Conservation (phyloP, 2,888 invertebrate species). For the Apotomis betuletana region DNA sequence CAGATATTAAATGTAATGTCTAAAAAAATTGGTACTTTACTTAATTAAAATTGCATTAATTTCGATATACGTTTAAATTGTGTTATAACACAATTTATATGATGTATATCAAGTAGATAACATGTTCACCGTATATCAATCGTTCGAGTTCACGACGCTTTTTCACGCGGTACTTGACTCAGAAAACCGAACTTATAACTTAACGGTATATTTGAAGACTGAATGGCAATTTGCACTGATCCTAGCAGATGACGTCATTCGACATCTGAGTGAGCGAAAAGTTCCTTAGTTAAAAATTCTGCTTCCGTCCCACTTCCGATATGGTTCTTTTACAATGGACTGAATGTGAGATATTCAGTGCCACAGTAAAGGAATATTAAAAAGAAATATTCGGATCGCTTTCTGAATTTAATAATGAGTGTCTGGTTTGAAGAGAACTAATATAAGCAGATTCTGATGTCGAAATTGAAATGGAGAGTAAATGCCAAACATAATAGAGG, state of each 20-base stretch:
- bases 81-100: too few relatives aligned
- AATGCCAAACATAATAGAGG: too few relatives aligned
- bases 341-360: conserved; percentile 37
- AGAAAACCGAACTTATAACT: too few relatives aligned
- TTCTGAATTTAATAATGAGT: conserved; percentile 35
- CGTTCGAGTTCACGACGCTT: too few relatives aligned
- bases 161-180: too few relatives aligned
- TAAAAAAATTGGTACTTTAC: too few relatives aligned
- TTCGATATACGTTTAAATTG: too few relatives aligned
- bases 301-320: conserved; percentile 3
- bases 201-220: too few relatives aligned
- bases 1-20: too few relatives aligned
- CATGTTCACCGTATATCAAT: too few relatives aligned
- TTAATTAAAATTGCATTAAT: too few relatives aligned
- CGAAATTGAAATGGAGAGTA: not conserved
- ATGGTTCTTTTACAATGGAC: conserved; percentile 27
- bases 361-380: conserved; percentile 33
- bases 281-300: conserved; percentile 31
- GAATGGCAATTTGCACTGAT: conserved; percentile 1
- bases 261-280: conserved; percentile 8
- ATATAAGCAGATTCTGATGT: not conserved
- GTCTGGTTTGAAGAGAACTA: conserved; percentile 10
- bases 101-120: too few relatives aligned
- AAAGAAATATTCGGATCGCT: conserved; percentile 25
- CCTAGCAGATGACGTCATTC: conserved; percentile 10